Percentiles rank a stretch among this genome's conserved stretches.
These are phyloP conservation scores for Corythoichthys haematopterus DNA, from an alignment of 2,113 vertebrate genomes.

Conservation along the genomic window DNA sequence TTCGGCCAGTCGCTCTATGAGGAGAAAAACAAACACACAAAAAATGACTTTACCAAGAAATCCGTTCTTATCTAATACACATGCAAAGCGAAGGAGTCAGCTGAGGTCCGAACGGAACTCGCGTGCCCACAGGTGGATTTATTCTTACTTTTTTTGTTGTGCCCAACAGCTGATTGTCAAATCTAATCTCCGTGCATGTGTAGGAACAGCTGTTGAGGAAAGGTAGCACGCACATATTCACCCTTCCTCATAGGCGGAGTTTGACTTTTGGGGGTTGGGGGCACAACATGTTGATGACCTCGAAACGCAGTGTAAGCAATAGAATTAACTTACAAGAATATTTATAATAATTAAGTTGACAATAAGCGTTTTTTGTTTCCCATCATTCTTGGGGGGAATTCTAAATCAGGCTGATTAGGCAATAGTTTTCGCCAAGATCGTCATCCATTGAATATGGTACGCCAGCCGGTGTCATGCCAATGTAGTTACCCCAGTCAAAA, in stretches of 20 bases:
- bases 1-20: conserved; percentile 75
- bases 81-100: conserved; percentile 26
- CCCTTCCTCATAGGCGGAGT: conserved; percentile 1
- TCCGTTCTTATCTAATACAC: conserved; percentile 23
- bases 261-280: too few relatives aligned
- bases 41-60: conserved; percentile 22
- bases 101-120: conserved; percentile 29
- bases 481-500: too few relatives aligned
- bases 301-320: too few relatives aligned
- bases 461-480: too few relatives aligned
- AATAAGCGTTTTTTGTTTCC: too few relatives aligned
- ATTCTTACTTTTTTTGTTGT: conserved; percentile 30
- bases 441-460: too few relatives aligned
- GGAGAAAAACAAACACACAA: not conserved
- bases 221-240: conserved; percentile 27
- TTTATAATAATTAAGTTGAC: too few relatives aligned
- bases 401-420: too few relatives aligned
- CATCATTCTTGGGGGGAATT: too few relatives aligned
- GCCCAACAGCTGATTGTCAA: conserved; percentile 39
- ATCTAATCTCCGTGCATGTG: conserved; percentile 39
- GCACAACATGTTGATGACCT: too few relatives aligned
- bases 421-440: too few relatives aligned
- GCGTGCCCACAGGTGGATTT: conserved; percentile 52
- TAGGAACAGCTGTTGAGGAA: conserved; percentile 38
- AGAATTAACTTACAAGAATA: too few relatives aligned